Base-by-base conservation (phyloP, 2,888 invertebrate genomes). In the Teleiodes luculella region DNA sequence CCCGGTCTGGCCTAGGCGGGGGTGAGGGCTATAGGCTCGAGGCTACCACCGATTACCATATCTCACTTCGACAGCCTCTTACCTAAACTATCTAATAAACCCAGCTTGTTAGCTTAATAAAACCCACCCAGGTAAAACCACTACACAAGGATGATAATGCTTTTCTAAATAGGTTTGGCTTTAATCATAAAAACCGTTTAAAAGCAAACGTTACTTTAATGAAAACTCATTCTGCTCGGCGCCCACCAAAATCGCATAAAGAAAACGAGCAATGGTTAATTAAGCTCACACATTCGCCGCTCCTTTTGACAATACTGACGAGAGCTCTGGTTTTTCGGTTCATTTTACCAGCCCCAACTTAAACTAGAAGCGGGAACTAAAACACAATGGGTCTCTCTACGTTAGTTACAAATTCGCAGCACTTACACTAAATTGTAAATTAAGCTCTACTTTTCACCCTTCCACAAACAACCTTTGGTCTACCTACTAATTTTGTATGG, bases 201-300 rank as follows among this genome's bases (percentile, higher is more conserved):
- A 24, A 49, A 49, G 49, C 14, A 31, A 49, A 20, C 16, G 30
- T 45, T 49, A 20, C 36, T 36, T 24, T 49, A 49, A 49, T 49
- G 20, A 60, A 61, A 61, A 60, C 59, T 52, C 57, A 58, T 53
- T 49, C 53, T 58, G 55, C 51, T 48, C 46, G 51, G 55, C 50
- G 24, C 24, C 13, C 39, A 57, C 24, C 13, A 41, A 57, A 62
- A 53, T 62, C 61, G 65, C 57, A 64, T 61, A 60, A 64, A 66
- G 63, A 58, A 64, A 62, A 61, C 61, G 61, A 60, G 61, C 60
- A 60, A 66, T 65, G 68, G 68, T 70, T 74, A 75, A 78, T 76
- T 74, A 73, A 68, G 61, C 63, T 59, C 66, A 67, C 65, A 64
- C 55, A 56, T 56, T 56, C 54, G 41, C 20, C 18, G 48, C 31